phyloP scores from a whole-genome alignment of 2,888 invertebrate genomes.

The Habroteleia sp. region DNA sequence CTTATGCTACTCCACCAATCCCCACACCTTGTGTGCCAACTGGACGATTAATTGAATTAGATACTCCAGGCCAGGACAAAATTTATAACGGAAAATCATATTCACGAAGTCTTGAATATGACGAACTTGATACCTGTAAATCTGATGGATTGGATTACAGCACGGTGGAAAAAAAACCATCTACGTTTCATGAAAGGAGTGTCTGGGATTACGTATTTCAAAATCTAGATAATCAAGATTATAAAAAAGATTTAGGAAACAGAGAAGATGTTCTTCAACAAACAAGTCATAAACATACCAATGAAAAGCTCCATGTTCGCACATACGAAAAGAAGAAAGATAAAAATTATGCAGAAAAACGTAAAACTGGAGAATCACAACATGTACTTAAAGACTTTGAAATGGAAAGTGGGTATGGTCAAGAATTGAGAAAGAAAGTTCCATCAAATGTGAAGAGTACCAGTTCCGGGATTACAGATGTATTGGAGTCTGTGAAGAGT shows the following conservation, averaged over 20 bases:
- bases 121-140: conserved; percentile 70
- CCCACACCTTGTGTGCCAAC: conserved; percentile 83
- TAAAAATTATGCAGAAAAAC: conserved; percentile 63
- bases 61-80: conserved; percentile 78
- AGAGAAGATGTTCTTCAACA: conserved; percentile 85
- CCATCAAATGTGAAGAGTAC: conserved; percentile 57
- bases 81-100: conserved; percentile 65
- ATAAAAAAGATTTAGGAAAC: conserved; percentile 85
- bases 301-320: conserved; percentile 65
- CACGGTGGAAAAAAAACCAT: conserved; percentile 68
- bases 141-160: conserved; percentile 68
- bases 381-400: conserved; percentile 12
- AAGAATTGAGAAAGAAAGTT: conserved; percentile 26
- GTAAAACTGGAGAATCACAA: conserved; percentile 58
- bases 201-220: conserved; percentile 91
- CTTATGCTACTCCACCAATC: conserved; percentile 79
- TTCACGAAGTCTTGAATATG: conserved; percentile 67
- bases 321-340: conserved; percentile 65
- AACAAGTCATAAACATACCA: conserved; percentile 61
- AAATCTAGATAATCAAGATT: conserved; percentile 88
- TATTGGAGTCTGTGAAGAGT: conserved; percentile 36
- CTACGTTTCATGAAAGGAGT: conserved; percentile 77
- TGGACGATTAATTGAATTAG: conserved; percentile 86
- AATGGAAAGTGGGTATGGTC: conserved; percentile 5
- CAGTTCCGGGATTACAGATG: conserved; percentile 29